phyloP scores from a whole-genome alignment of 2,888 invertebrate genomes.

The Halictus quadricinctus region DNA sequence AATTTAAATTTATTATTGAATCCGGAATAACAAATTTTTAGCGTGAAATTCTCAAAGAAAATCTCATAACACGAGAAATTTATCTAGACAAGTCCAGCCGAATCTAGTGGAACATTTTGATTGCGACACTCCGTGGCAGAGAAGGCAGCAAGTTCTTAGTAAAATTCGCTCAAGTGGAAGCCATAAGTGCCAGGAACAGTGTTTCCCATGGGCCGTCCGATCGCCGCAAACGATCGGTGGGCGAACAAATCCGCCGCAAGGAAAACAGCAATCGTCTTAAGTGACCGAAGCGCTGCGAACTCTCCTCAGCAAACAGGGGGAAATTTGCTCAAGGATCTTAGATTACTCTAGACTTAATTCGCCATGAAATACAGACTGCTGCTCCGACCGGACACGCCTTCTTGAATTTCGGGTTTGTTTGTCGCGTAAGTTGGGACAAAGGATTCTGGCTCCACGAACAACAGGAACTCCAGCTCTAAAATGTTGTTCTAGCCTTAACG shows the following conservation, averaged over 20 bases:
- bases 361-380: neutral
- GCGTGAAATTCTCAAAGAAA: too few species aligned
- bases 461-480: neutral
- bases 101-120: too few species aligned
- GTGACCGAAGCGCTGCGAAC: neutral
- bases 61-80: too few species aligned
- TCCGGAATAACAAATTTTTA: too few species aligned
- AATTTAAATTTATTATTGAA: neutral
- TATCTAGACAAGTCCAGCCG: neutral
- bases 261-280: slow-evolving; percentile 3
- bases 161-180: neutral
- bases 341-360: slow-evolving; percentile 3
- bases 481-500: slow-evolving; percentile 5
- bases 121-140: too few species aligned
- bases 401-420: slow-evolving; percentile 41
- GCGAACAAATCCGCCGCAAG: neutral
- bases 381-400: neutral
- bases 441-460: neutral
- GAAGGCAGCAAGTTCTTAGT: too few species aligned
- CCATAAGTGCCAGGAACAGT: neutral
- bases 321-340: neutral
- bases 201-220: too few species aligned
- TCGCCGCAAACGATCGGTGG: neutral
- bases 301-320: neutral
- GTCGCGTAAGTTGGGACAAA: slow-evolving; percentile 27